These are phyloP conservation scores for Phalloptychus januarius DNA, from an alignment of 2,797 vertebrate genomes.

Conservation along the genomic window DNA sequence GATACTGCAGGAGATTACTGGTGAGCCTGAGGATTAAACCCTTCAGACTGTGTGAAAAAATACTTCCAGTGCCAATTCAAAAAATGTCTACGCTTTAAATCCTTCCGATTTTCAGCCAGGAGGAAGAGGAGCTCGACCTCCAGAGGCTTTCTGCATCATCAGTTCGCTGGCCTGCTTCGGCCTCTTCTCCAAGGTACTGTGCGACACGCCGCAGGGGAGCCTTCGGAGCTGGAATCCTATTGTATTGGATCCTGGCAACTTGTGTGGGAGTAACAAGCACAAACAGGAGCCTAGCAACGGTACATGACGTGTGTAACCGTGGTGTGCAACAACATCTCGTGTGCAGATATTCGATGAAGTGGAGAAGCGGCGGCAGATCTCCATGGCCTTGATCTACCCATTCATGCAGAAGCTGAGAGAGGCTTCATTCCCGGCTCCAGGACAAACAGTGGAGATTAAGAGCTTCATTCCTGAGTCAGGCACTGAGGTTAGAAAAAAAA, in stretches of 20 bases:
- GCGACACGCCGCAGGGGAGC: background rate
- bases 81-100: background rate
- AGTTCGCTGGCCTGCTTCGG: slow-evolving; percentile 93
- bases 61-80: background rate
- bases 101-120: slow-evolving; percentile 78
- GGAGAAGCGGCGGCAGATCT: slow-evolving; percentile 93
- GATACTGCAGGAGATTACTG: slow-evolving; percentile 94
- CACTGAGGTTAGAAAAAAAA: slow-evolving; percentile 85
- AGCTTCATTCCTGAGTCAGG: slow-evolving; percentile 96
- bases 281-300: slow-evolving; percentile 6
- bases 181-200: slow-evolving; percentile 91
- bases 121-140: slow-evolving; percentile 86
- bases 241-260: background rate
- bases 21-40: slow-evolving; percentile 71
- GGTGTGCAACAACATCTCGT: background rate
- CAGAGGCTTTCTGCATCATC: slow-evolving; percentile 95
- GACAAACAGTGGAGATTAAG: slow-evolving; percentile 92
- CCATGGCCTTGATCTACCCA: slow-evolving; percentile 94
- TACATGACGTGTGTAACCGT: background rate
- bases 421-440: slow-evolving; percentile 90
- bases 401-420: slow-evolving; percentile 98
- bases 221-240: background rate
- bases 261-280: background rate
- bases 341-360: slow-evolving; percentile 94
- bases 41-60: too few species aligned